A percentile compares a stretch with the other conserved stretches of the same genome.
These are phyloP conservation scores for Ochropacha duplaris DNA, from an alignment of 2,888 invertebrate genomes.

Conservation along the genomic window DNA sequence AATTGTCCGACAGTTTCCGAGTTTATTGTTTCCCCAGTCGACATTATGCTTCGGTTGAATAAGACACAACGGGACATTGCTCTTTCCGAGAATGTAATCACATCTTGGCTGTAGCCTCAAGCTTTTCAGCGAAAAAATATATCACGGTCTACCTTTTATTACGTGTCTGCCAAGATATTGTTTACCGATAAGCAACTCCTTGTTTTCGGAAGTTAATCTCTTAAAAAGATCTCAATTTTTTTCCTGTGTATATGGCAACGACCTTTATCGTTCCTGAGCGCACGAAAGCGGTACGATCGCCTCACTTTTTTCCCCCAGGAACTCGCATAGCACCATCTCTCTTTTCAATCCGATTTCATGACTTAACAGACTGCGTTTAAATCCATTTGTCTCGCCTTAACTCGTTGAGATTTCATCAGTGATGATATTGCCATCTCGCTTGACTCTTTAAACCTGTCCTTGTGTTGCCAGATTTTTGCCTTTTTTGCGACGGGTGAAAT, in stretches of 20 bases:
- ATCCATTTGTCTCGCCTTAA: conserved; percentile 73
- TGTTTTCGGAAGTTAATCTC: conserved; percentile 51
- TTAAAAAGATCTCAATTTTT: conserved; percentile 57
- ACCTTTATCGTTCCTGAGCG: conserved; percentile 55
- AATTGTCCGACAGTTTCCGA: conserved; percentile 11
- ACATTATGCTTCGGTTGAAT: neutral
- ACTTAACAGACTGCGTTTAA: conserved; percentile 55
- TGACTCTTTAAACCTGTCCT: conserved; percentile 58
- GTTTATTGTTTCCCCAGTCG: neutral
- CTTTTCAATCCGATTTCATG: conserved; percentile 57
- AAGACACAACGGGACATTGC: neutral
- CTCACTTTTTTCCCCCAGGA: conserved; percentile 50
- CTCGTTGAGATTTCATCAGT: conserved; percentile 51
- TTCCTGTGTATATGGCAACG: conserved; percentile 67
- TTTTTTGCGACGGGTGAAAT: conserved; percentile 50
- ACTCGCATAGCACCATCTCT: conserved; percentile 49
- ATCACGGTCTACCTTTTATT: neutral
- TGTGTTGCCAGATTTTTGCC: conserved; percentile 59
- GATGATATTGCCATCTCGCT: conserved; percentile 51
- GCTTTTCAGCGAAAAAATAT: neutral
- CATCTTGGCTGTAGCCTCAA: neutral
- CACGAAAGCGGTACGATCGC: conserved; percentile 24
- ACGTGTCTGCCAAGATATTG: conserved; percentile 15
- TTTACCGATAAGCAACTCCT: conserved; percentile 34
- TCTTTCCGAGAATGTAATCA: neutral